Evolutionary conservation across 2,113 vertebrate genomes (phyloP), one percentile per base, ranked within the genome.

Genomic region (Pseudorectes ferrugineus): DNA sequence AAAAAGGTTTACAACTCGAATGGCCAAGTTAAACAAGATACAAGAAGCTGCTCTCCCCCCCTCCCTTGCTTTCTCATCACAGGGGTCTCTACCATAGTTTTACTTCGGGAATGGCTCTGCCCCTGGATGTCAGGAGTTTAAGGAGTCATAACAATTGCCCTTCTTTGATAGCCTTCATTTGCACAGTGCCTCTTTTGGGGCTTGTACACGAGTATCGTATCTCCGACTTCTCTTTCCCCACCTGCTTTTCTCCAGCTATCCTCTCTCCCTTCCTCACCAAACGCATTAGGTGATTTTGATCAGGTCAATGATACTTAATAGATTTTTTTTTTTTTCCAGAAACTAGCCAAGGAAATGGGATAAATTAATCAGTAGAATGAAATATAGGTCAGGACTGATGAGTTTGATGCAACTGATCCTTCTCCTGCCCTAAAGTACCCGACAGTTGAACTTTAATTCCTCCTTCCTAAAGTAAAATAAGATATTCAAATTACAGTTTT

Each of bases 381-480:
- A 92, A 98, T 96, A 95, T 72, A 97, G 95, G 96, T 97, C 97
- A 97, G 93, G 89, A 96, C 31, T 95, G 93, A 91, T 87, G 96
- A 96, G 93, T 96, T 87, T 86, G 80, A 96, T 95, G 83, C 75
- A 92, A 96, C 91, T 95, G 96, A 97, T 96, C 93, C 92, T 93
- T 96, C 86, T 19, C 57, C 40, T 59, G 79, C 79, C 80, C 84
- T 93, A 94, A 96, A 94, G 78, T 92, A 96, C 36, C 52, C 3
- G 1, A 83, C 88, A 96, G 94, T 16, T 94, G 54, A 97, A 97
- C 93, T 96, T 90, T 38, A 88, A 89, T 85, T 94, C 17, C 49
- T 94, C 71, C 42, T 76, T 89, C 57, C 46, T 88, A 5, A 93
- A 96, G 78, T 70, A 89, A 96, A 89, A 88, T 55, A 81, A 92